phyloP scores from a whole-genome alignment of 1,140 invertebrate genomes.

The Spodoptera litura region DNA sequence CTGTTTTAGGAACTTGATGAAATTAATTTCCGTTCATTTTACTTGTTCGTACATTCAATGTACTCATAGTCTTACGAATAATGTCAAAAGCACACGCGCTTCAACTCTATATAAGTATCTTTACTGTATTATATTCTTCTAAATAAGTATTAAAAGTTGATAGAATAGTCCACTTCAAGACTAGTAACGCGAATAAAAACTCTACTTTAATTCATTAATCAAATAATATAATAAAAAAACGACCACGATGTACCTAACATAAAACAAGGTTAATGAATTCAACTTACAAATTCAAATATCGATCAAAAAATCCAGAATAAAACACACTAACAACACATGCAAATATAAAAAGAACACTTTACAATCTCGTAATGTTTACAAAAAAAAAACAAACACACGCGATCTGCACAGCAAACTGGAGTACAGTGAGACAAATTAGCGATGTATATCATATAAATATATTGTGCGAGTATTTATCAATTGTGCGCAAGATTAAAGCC shows the following conservation, averaged over 20 bases:
- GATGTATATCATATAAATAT: slow-evolving; percentile 41
- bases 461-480: slow-evolving; percentile 53
- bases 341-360: slow-evolving; percentile 11
- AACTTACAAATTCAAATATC: slow-evolving; percentile 19
- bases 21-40: not conserved
- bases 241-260: not conserved
- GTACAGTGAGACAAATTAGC: slow-evolving; percentile 35
- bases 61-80: too few species aligned
- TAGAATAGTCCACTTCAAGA: not conserved
- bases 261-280: not conserved
- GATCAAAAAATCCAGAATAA: slow-evolving; percentile 6
- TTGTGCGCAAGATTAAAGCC: slow-evolving; percentile 43
- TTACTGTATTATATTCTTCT: too few species aligned
- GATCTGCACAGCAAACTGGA: slow-evolving; percentile 17
- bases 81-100: slow-evolving; percentile 4
- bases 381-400: slow-evolving; percentile 49
- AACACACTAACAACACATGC: slow-evolving; percentile 19
- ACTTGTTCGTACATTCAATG: too few species aligned
- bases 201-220: not conserved
- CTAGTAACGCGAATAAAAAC: not conserved
- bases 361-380: slow-evolving; percentile 38
- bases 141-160: not conserved
- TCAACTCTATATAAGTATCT: too few species aligned
- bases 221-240: not conserved
- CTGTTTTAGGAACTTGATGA: not conserved